A percentile compares a stretch with the other conserved stretches of the same genome.
Evolutionary conservation across 2,797 vertebrate genomes (phyloP).

Genomic region (Pygocentrus nattereri): DNA sequence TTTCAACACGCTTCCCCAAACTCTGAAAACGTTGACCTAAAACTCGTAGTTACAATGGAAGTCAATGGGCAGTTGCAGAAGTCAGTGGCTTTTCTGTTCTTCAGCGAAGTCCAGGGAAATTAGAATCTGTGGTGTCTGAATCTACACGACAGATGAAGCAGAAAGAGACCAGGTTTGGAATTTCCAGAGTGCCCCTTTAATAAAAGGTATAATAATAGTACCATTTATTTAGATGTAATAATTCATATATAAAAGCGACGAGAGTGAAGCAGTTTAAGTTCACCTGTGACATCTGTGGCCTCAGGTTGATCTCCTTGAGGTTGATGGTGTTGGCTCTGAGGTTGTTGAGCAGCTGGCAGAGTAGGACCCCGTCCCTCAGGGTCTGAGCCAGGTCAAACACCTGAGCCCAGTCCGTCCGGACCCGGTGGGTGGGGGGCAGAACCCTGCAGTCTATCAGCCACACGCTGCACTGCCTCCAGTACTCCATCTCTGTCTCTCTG

Average conservation of each 20-base stretch:
- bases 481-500: slow-evolving; percentile 84
- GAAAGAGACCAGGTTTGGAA: too few relatives aligned
- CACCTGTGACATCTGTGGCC: slow-evolving; percentile 98
- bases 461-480: slow-evolving; percentile 93
- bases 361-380: slow-evolving; percentile 94
- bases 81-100: too few relatives aligned
- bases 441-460: slow-evolving; percentile 95
- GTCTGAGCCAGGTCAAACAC: slow-evolving; percentile 96
- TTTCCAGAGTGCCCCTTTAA: too few relatives aligned
- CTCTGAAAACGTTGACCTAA: too few relatives aligned
- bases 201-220: too few relatives aligned
- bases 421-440: slow-evolving; percentile 90
- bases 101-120: too few relatives aligned
- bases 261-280: slow-evolving; percentile 33
- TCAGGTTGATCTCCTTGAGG: slow-evolving; percentile 94
- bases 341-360: slow-evolving; percentile 96
- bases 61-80: too few relatives aligned
- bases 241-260: not conserved
- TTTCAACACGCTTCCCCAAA: too few relatives aligned
- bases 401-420: slow-evolving; percentile 92
- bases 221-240: too few relatives aligned
- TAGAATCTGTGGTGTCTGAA: too few relatives aligned
- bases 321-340: slow-evolving; percentile 88
- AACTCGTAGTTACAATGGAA: too few relatives aligned
- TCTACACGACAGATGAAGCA: too few relatives aligned